Evolutionary conservation across 2,797 vertebrate genomes (phyloP), one percentile per base, ranked within the genome.

Genomic region (Syncerus caffer): DNA sequence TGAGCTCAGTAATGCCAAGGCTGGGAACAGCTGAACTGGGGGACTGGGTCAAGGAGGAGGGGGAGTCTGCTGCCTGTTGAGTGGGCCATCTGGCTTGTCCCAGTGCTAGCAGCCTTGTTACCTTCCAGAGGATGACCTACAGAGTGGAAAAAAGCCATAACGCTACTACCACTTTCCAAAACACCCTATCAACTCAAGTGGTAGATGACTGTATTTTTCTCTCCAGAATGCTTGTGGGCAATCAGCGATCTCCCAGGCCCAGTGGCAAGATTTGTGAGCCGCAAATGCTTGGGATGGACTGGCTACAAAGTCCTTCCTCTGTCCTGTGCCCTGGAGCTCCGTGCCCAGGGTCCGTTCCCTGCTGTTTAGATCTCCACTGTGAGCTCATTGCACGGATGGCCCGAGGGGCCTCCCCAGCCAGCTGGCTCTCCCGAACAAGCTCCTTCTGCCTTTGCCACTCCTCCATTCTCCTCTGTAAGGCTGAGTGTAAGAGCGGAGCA

Each of bases 401-500:
- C 15, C 4, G 2, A 60, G 96, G 89, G 95, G 60, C 31, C 62
- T 86, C 95, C 94, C 97, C 7, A 42, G 90, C 93, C 95, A 96
- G 85, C 23, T 91, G 94, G 79, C 90, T 96, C 78, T 98, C 97
- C 97, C 98, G 51, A 53, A 93, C 90, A 96, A 95, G 74, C 97
- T 95, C 96, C 62, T 96, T 96, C 97, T 97, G 96, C 84, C 82
- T 97, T 95, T 50, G 34, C 15, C n/a, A 76, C 89, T 80, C 50
- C 57, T 85, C 27, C 7, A 0, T 85, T 76, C 96, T 95, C 89
- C 97, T 98, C 98, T 96, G 85, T 27, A 83, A 97, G 96, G 85
- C 97, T 84, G 64, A 93, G 89, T 78, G 92, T 98, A 94, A 97
- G 96, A 98, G 98, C 97, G 96, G 93, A 95, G 94, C 80, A 93